Evolutionary conservation across 2,888 invertebrate species (phyloP).

Genomic region (Cloeon dipterum): DNA sequence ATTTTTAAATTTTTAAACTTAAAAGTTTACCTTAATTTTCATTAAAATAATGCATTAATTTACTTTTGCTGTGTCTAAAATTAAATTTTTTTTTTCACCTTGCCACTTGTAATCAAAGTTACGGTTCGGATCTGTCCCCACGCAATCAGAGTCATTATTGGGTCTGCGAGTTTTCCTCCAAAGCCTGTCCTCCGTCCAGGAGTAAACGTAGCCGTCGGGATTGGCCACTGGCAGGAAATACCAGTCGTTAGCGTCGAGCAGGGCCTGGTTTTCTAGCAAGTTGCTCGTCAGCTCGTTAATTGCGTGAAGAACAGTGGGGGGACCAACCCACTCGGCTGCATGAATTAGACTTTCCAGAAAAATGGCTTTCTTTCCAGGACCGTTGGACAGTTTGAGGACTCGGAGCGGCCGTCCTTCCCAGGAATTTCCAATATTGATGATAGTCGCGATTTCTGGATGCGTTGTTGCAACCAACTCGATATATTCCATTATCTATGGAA

Average conservation of each 20-base stretch:
- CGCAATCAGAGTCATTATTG: constrained; percentile 11
- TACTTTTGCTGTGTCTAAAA: too few species aligned
- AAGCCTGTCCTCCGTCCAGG: constrained; percentile 11
- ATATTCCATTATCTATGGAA: constrained; percentile 33
- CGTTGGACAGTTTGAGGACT: constrained; percentile 37
- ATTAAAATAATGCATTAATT: too few species aligned
- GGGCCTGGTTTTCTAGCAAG: neutral
- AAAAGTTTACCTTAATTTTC: too few species aligned
- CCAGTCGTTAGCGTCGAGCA: neutral
- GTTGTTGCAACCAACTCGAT: constrained; percentile 39
- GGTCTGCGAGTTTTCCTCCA: constrained; percentile 18
- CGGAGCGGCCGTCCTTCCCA: constrained; percentile 46
- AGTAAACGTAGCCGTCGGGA: neutral
- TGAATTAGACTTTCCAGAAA: neutral
- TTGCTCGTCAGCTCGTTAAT: neutral
- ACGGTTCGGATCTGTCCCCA: constrained; percentile 20
- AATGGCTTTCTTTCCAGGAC: neutral
- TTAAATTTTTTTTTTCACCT: too few species aligned
- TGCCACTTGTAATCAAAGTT: constrained; percentile 15
- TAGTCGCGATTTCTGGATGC: constrained; percentile 36
- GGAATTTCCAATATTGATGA: constrained; percentile 46
- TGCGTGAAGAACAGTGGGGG: neutral
- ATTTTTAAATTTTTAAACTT: too few species aligned
- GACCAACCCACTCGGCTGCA: neutral
- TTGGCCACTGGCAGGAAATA: neutral